These are phyloP conservation scores for Zenarchopterus dispar DNA, from an alignment of 2,797 vertebrate species.

Conservation along the genomic window DNA sequence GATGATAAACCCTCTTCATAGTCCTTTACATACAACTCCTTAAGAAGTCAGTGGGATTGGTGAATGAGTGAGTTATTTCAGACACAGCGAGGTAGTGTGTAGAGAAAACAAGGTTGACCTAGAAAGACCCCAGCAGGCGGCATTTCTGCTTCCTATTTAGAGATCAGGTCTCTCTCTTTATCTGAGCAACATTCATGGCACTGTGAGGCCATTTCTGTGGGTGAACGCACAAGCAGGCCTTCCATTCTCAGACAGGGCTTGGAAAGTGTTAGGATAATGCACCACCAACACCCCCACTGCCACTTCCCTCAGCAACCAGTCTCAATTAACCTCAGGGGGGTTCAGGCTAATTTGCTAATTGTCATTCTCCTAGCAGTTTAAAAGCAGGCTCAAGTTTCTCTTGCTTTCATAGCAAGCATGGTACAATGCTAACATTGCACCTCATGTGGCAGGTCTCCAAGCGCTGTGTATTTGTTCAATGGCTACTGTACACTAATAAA, in stretches of 20 bases:
- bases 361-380: conserved; percentile 49
- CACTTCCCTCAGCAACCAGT: conserved; percentile 44
- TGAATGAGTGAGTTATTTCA: conserved; percentile 26
- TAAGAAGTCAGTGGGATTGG: no score
- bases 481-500: conserved; percentile 45
- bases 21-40: no score
- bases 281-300: conserved; percentile 7
- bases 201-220: conserved; percentile 20
- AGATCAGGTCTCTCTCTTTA: conserved; percentile 29
- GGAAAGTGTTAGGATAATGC: conserved; percentile 43
- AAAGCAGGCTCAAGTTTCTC: conserved; percentile 53
- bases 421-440: conserved; percentile 48
- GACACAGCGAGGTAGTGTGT: conserved; percentile 29
- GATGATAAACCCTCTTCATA: no score
- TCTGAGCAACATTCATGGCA: conserved; percentile 14
- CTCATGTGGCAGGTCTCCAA: conserved; percentile 59
- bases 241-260: conserved; percentile 23
- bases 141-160: conserved; percentile 56
- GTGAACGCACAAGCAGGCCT: conserved; percentile 20
- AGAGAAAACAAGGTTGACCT: conserved; percentile 72
- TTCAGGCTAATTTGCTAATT: conserved; percentile 65
- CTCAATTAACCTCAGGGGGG: conserved; percentile 61
- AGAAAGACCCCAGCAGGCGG: conserved; percentile 71
- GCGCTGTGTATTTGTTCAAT: conserved; percentile 35
- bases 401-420: conserved; percentile 32